Percentiles rank a stretch among this genome's conserved stretches.
These are phyloP conservation scores for Thamnaconus septentrionalis DNA, from an alignment of 2,113 vertebrate genomes.

Conservation along the genomic window DNA sequence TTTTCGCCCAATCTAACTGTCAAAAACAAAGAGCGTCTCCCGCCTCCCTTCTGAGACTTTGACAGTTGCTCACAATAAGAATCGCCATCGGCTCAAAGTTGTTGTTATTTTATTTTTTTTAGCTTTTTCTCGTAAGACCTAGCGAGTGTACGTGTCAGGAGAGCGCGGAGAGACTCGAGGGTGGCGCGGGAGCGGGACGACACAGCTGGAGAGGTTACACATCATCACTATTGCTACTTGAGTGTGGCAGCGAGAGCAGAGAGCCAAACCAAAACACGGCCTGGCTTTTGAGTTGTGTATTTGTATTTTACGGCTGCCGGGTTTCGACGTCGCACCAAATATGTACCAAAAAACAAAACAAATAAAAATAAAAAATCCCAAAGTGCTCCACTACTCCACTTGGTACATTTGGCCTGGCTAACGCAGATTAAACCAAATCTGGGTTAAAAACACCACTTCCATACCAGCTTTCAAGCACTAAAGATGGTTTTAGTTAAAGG, in stretches of 20 bases:
- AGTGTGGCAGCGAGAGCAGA: constrained; percentile 39
- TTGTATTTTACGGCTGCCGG: not conserved
- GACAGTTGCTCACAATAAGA: constrained; percentile 44
- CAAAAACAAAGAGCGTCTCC: constrained; percentile 41
- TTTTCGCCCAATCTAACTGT: constrained; percentile 33
- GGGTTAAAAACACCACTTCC: constrained; percentile 58
- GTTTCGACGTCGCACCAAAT: constrained; percentile 24
- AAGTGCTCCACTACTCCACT: constrained; percentile 52
- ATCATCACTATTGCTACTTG: constrained; percentile 30
- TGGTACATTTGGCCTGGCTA: constrained; percentile 37
- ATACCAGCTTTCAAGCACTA: constrained; percentile 52
- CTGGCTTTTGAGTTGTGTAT: too few species aligned
- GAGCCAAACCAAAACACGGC: constrained; percentile 22
- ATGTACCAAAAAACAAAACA: constrained; percentile 27
- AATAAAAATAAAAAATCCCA: too few species aligned
- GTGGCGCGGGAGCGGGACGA: constrained; percentile 44
- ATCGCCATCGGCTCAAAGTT: constrained; percentile 19
- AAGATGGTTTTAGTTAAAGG: constrained; percentile 62
- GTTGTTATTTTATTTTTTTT: constrained; percentile 1
- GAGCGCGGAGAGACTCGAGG: constrained; percentile 28
- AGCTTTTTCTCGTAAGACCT: constrained; percentile 39
- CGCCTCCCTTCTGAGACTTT: constrained; percentile 32
- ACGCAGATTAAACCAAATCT: constrained; percentile 56
- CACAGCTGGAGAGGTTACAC: constrained; percentile 31
- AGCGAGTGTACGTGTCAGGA: constrained; percentile 33